phyloP scores from a whole-genome alignment of 2,113 vertebrate genomes.

The Ascaphus truei region DNA sequence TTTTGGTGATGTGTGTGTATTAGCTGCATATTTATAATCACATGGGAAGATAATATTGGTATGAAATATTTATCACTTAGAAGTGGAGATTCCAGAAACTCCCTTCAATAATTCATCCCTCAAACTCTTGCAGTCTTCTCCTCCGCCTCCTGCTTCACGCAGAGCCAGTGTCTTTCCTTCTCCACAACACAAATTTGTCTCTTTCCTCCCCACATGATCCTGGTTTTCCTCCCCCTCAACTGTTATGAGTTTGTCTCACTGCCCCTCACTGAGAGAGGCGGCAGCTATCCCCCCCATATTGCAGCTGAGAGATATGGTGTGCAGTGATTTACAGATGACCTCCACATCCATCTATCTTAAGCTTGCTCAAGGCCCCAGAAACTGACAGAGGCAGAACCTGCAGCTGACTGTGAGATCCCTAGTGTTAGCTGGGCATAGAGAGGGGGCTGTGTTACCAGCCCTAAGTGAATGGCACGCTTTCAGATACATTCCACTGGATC shows the following conservation, averaged over 20 bases:
- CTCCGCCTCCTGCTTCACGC: too few relatives aligned
- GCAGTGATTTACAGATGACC: background rate
- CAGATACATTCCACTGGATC: constrained; percentile 22
- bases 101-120: constrained; percentile 32
- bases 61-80: constrained; percentile 34
- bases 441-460: background rate
- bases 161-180: too few relatives aligned
- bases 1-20: background rate
- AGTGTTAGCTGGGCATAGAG: background rate
- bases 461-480: constrained; percentile 19
- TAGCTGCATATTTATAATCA: constrained; percentile 8
- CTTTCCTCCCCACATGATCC: too few relatives aligned
- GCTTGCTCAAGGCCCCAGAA: background rate
- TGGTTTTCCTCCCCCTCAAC: too few relatives aligned
- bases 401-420: background rate
- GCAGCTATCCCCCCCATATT: too few relatives aligned
- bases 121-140: background rate
- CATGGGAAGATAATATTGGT: constrained; percentile 23
- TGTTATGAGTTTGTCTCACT: too few relatives aligned
- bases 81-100: constrained; percentile 37
- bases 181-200: too few relatives aligned
- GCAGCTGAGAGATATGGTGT: too few relatives aligned
- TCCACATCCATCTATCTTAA: background rate
- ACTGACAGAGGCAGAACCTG: background rate
- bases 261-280: background rate